These are phyloP conservation scores for Eremophila alpestris DNA, from an alignment of 2,797 vertebrate genomes.

Conservation along the genomic window DNA sequence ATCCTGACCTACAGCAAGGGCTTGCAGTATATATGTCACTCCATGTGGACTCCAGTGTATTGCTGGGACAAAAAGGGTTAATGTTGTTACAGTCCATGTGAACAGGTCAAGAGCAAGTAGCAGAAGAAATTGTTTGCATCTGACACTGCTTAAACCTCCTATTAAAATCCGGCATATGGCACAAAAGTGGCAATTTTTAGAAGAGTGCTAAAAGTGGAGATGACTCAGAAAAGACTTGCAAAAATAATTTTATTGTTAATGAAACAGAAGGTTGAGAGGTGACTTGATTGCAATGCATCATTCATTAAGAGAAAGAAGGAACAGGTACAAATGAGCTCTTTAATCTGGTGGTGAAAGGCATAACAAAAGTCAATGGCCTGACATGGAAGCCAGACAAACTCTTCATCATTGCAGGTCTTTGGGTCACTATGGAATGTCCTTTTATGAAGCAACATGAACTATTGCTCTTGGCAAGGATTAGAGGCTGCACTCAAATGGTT, in stretches of 20 bases:
- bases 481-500: neutral
- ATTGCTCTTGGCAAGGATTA: neutral
- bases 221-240: neutral
- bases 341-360: neutral
- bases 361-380: constrained; percentile 15
- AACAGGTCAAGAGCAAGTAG: neutral
- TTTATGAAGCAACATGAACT: neutral
- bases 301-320: constrained; percentile 11
- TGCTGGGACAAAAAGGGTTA: neutral
- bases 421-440: neutral
- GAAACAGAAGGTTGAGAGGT: constrained; percentile 9
- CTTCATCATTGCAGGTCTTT: neutral
- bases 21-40: neutral
- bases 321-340: neutral
- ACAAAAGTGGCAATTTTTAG: neutral
- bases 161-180: neutral
- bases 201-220: neutral
- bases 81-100: neutral
- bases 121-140: neutral
- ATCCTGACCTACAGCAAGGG: neutral
- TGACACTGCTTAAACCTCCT: neutral
- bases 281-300: constrained; percentile 16
- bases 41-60: fast-evolving
- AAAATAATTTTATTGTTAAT: constrained; percentile 31
- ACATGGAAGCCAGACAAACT: neutral